A percentile compares a stretch with the other conserved stretches of the same genome.
Conservation (phyloP, 2,797 vertebrate genomes). For the Lycodopsis pacificus region DNA sequence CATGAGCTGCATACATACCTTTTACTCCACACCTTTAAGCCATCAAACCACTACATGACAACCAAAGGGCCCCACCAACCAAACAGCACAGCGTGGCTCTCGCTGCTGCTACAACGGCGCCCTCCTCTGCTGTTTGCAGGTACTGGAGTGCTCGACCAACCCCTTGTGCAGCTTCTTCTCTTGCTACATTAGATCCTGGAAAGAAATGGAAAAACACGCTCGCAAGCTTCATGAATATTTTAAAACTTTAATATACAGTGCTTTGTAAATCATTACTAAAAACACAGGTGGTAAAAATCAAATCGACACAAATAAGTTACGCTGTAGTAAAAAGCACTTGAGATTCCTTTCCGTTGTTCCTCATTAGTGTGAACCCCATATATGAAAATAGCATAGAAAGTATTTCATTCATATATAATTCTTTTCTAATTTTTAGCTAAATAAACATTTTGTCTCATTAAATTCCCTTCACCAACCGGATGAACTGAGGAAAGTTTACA, state of each 20-base stretch:
- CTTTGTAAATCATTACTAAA: conserved; percentile 85
- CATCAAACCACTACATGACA: neutral
- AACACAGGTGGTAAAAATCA: conserved; percentile 86
- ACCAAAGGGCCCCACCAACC: neutral
- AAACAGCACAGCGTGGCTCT: neutral
- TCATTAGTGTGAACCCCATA: conserved; percentile 86
- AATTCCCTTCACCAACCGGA: conserved; percentile 79
- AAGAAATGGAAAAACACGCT: neutral
- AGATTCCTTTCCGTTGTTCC: conserved; percentile 79
- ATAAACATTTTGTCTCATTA: conserved; percentile 70
- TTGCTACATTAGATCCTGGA: neutral
- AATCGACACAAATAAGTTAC: conserved; percentile 87
- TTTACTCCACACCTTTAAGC: neutral
- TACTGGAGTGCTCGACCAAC: conserved; percentile 6
- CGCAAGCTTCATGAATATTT: conserved; percentile 55
- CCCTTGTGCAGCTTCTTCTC: conserved; percentile 43
- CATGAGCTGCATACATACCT: neutral
- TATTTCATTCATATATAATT: conserved; percentile 79
- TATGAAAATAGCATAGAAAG: conserved; percentile 89
- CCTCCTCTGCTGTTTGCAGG: conserved; percentile 16
- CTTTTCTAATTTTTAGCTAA: conserved; percentile 79
- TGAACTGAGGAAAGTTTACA: conserved; percentile 69
- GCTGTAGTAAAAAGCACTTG: conserved; percentile 87
- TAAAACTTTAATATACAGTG: conserved; percentile 84
- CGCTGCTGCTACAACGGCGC: neutral